Conservation (phyloP, 2,797 vertebrate genomes). For the Eulemur coronatus region DNA sequence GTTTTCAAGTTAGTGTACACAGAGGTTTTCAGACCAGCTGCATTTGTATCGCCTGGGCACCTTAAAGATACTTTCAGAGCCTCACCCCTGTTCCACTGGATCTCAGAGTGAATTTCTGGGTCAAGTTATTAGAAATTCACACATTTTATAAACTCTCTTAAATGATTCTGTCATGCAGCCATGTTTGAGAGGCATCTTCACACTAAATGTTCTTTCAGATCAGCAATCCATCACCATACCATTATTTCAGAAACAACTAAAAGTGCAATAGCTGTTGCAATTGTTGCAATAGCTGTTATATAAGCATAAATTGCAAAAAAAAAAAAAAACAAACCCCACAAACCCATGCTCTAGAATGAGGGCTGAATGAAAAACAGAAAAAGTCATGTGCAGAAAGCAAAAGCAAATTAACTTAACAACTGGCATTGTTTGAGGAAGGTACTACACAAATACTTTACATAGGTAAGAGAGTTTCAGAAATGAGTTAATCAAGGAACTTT, state of each 20-base stretch:
- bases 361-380: background rate
- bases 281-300: background rate
- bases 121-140: background rate
- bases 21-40: background rate
- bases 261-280: too few relatives aligned
- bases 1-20: background rate
- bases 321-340: too few relatives aligned
- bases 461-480: constrained; percentile 6
- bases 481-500: background rate
- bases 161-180: background rate
- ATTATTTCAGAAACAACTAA: background rate
- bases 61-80: background rate
- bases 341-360: background rate
- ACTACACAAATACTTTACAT: background rate
- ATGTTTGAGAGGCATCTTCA: background rate
- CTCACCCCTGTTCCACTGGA: background rate
- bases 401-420: background rate
- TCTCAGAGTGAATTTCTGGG: background rate
- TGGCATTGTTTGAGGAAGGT: background rate
- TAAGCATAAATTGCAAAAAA: background rate
- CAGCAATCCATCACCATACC: background rate
- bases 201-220: background rate
- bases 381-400: background rate
- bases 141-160: background rate
- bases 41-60: background rate